Conservation (phyloP, 2,797 vertebrate genomes). For the Semaprochilodus insignis region DNA sequence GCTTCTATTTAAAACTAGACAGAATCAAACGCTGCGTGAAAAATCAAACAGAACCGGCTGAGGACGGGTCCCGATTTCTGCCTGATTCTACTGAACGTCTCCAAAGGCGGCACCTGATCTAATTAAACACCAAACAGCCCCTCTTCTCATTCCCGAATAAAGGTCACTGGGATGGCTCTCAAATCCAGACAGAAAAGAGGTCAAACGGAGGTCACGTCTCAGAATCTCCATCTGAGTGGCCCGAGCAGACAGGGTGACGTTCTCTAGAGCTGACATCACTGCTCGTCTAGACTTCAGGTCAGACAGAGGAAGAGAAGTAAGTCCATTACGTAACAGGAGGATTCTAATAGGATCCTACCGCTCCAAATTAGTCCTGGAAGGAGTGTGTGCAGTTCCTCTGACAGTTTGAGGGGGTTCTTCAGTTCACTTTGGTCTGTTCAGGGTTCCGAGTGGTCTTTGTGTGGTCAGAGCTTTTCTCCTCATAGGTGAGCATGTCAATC, state of each 20-base stretch:
- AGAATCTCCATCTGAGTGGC: background rate
- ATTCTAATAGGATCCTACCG: background rate
- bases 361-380: background rate
- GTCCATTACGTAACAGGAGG: background rate
- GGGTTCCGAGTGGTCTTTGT: too few relatives aligned
- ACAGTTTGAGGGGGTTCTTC: background rate
- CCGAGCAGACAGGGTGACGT: too few relatives aligned
- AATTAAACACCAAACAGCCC: too few relatives aligned
- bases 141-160: too few relatives aligned
- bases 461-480: too few relatives aligned
- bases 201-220: constrained; percentile 10
- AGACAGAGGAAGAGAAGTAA: background rate
- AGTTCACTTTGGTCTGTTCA: too few relatives aligned
- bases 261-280: background rate
- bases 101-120: too few relatives aligned
- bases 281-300: background rate
- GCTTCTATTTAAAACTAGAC: background rate
- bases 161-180: too few relatives aligned
- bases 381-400: background rate
- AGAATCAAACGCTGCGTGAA: background rate
- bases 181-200: constrained; percentile 31
- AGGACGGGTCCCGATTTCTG: background rate
- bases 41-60: background rate
- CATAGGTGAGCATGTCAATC: too few relatives aligned
- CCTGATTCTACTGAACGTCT: background rate